Percentiles rank a stretch among this genome's conserved stretches.
phyloP scores from a whole-genome alignment of 2,888 invertebrate species.

The Drosophila recens region DNA sequence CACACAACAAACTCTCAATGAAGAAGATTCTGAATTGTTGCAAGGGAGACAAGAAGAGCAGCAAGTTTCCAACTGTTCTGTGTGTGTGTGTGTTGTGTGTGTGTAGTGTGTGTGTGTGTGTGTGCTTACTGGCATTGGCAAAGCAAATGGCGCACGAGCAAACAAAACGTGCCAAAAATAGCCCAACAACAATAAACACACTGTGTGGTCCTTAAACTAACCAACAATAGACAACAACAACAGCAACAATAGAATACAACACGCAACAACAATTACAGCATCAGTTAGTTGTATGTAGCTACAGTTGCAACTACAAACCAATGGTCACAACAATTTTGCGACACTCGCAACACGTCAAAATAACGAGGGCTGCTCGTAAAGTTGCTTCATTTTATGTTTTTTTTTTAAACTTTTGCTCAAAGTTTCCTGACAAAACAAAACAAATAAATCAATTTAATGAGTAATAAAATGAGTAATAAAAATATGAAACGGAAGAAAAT shows the following conservation, averaged over 20 bases:
- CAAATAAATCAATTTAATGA: too few relatives aligned
- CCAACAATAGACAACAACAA: conserved; percentile 8
- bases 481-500: too few relatives aligned
- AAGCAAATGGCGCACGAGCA: conserved; percentile 51
- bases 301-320: conserved; percentile 3
- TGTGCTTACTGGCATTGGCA: conserved; percentile 13
- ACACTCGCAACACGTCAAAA: not conserved
- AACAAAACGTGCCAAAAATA: conserved; percentile 69
- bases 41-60: not conserved
- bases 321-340: conserved; percentile 37
- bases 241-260: conserved; percentile 8
- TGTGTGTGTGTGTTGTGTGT: not conserved
- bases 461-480: too few relatives aligned
- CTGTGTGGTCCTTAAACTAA: conserved; percentile 3
- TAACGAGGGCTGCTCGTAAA: not conserved
- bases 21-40: conserved; percentile 38
- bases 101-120: not conserved
- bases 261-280: conserved; percentile 10
- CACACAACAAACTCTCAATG: conserved; percentile 7
- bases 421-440: too few relatives aligned
- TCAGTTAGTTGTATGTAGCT: not conserved
- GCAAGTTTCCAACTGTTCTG: not conserved
- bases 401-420: too few relatives aligned
- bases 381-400: not conserved
- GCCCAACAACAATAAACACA: conserved; percentile 60